Evolutionary conservation across 2,797 vertebrate genomes (phyloP).

Genomic region (Ataeniobius toweri): DNA sequence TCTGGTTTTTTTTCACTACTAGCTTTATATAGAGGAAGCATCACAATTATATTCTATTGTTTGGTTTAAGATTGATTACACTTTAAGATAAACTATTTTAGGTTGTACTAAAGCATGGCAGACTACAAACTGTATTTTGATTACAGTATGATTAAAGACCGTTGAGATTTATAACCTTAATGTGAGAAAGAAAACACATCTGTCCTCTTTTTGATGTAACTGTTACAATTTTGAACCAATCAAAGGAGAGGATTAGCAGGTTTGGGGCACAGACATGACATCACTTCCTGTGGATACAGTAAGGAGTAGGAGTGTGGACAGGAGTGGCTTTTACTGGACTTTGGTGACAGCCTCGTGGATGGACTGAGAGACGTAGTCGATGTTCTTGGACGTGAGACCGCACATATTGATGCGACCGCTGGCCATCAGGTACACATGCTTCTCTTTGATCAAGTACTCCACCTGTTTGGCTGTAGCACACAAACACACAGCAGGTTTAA

Average conservation of each 20-base stretch:
- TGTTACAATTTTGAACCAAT: constrained; percentile 34
- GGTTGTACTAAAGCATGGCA: neutral
- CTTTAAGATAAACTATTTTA: neutral
- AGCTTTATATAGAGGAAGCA: constrained; percentile 24
- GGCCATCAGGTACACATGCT: constrained; percentile 95
- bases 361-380: constrained; percentile 93
- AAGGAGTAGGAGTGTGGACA: constrained; percentile 22
- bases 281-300: constrained; percentile 32
- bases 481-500: neutral
- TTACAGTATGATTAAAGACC: constrained; percentile 36
- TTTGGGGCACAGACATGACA: constrained; percentile 12
- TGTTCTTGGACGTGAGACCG: constrained; percentile 92
- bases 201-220: constrained; percentile 29
- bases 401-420: constrained; percentile 99
- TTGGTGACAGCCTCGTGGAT: constrained; percentile 93
- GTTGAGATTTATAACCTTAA: constrained; percentile 3
- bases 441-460: constrained; percentile 90
- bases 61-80: neutral
- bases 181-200: constrained; percentile 25
- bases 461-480: constrained; percentile 90
- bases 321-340: constrained; percentile 80
- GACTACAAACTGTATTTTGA: neutral
- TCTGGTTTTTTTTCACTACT: constrained; percentile 12
- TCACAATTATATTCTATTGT: neutral
- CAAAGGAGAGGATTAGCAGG: constrained; percentile 20